phyloP scores from a whole-genome alignment of 2,113 vertebrate genomes.

The Hippoglossus stenolepis region DNA sequence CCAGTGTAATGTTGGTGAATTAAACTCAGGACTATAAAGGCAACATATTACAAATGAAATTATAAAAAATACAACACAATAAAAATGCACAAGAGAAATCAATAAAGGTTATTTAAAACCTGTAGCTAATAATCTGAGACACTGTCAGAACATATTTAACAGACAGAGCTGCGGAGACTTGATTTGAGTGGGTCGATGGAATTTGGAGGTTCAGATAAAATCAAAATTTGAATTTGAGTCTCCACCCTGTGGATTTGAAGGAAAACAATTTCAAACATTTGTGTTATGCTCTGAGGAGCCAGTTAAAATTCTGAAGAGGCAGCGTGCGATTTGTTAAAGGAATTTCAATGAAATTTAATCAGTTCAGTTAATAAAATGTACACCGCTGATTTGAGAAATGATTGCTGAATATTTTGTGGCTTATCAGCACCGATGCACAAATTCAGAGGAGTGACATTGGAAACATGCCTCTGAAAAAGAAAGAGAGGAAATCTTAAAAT shows the following conservation, averaged over 20 bases:
- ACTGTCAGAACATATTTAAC: slow-evolving; percentile 10
- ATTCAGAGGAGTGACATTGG: not conserved
- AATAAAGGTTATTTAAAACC: too few relatives aligned
- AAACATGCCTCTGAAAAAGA: not conserved
- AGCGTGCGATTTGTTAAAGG: slow-evolving; percentile 48
- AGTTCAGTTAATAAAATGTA: slow-evolving; percentile 33
- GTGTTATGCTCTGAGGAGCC: slow-evolving; percentile 31
- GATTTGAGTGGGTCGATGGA: slow-evolving; percentile 31
- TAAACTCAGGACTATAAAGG: not conserved
- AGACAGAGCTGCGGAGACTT: not conserved
- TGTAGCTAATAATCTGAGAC: not conserved
- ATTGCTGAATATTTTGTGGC: slow-evolving; percentile 22
- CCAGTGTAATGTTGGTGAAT: not conserved
- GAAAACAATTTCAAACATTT: slow-evolving; percentile 49
- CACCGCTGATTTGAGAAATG: slow-evolving; percentile 1
- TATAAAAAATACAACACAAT: not conserved
- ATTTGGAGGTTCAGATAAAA: slow-evolving; percentile 31
- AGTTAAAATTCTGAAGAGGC: slow-evolving; percentile 11
- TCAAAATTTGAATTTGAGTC: slow-evolving; percentile 17
- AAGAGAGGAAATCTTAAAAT: not conserved
- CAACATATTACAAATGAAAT: not conserved
- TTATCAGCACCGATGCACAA: slow-evolving; percentile 19
- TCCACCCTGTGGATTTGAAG: slow-evolving; percentile 22
- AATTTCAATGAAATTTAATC: slow-evolving; percentile 20
- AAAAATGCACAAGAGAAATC: not conserved